Evolutionary conservation across 1,140 invertebrate genomes (phyloP), one percentile per base, ranked within the genome.

Genomic region (Drosophila nebulosa): DNA sequence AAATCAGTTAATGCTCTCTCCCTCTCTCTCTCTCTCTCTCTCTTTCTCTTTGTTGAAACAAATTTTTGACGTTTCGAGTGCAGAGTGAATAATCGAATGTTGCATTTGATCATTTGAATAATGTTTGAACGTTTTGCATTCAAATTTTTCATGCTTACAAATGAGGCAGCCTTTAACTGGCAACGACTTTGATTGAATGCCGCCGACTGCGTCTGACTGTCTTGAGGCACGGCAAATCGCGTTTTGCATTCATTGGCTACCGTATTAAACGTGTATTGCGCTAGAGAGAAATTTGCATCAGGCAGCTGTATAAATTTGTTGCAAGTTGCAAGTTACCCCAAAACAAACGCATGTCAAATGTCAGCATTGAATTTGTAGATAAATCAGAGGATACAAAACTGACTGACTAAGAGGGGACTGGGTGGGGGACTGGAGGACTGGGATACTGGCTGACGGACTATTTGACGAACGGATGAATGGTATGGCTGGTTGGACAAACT

Each of bases 111-210:
- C 36, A 46, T 64, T 72, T 80, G 79, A 77, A 74, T 71, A 80
- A 86, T 76, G 63, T 61, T 64, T 14, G 50, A 70, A 70, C 30
- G 56, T 64, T 64, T 68, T 65, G 60, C 74, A 85, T 68, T 85
- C 83, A 85, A 85, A 85, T 85, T 85, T 88, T 86, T 86, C 81
- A 85, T 86, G 81, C 83, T 78, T 71, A 85, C 81, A 85, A 85
- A 85, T 85, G 81, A 85, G 81, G 81, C 86, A 78, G 81, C 81
- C 86, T 85, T 85, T 86, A 74, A 78, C 66, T 42, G 77, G 65
- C 58, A 63, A 71, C 72, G 72, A 81, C 83, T 88, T 86, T 86
- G 81, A 86, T 86, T 86, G 81, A 86, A 86, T 77, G 81, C 74
- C 27, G 68, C 52, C 27, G 68, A n/a, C n/a, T n/a, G n/a, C n/a